Percentiles rank a stretch among this genome's conserved stretches.
Evolutionary conservation across 2,113 vertebrate species (phyloP).

Genomic region (Platysternon megacephalum): DNA sequence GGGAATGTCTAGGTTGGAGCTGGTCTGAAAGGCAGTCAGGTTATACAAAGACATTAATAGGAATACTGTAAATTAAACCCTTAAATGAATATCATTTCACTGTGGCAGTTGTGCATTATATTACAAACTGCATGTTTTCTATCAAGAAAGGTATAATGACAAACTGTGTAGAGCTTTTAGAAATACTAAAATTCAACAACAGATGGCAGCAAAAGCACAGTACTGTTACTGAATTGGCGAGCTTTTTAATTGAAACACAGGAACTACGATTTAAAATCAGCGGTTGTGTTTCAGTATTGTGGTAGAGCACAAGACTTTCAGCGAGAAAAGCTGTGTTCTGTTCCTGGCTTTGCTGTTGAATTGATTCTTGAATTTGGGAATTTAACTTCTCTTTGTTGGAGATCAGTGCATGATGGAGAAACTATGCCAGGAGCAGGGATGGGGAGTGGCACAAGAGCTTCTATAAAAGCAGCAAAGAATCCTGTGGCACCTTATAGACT

Average conservation of each 20-base stretch:
- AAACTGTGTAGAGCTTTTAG: background rate
- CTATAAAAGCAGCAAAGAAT: too few relatives aligned
- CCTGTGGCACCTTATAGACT: too few relatives aligned
- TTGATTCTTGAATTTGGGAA: background rate
- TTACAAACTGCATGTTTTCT: background rate
- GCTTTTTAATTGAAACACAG: background rate
- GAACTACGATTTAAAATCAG: rapidly evolving
- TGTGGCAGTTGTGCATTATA: background rate
- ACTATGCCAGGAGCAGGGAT: background rate
- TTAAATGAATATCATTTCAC: background rate
- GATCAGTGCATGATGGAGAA: background rate
- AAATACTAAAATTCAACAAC: constrained; percentile 2
- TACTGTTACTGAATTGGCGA: rapidly evolving
- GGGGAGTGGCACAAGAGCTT: background rate
- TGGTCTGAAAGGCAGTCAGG: background rate
- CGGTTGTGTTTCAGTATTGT: rapidly evolving
- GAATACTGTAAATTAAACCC: background rate
- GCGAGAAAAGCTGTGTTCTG: rapidly evolving
- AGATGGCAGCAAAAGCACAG: constrained; percentile 60
- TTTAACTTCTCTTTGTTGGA: background rate
- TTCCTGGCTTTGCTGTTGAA: background rate
- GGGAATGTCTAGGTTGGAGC: background rate
- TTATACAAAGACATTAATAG: background rate
- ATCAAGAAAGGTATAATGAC: background rate
- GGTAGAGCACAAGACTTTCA: rapidly evolving